These are phyloP conservation scores for Characodon lateralis DNA, from an alignment of 2,797 vertebrate species.

Conservation along the genomic window DNA sequence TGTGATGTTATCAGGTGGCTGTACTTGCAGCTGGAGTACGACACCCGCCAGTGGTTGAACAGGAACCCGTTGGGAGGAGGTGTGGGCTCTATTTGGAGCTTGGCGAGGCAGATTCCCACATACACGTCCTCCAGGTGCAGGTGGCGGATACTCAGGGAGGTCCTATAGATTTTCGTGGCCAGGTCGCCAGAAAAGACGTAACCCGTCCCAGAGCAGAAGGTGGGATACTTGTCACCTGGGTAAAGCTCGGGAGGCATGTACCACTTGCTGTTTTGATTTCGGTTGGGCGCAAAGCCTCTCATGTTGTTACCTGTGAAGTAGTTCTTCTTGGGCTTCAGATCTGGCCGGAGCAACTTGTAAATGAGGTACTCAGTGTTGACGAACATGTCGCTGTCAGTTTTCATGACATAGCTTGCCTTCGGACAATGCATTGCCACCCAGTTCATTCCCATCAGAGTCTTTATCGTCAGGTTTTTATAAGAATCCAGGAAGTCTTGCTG, in stretches of 20 bases:
- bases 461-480: slow-evolving; percentile 95
- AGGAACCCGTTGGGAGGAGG: slow-evolving; percentile 93
- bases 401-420: slow-evolving; percentile 90
- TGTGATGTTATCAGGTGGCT: slow-evolving; percentile 98
- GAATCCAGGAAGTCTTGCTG: slow-evolving; percentile 95
- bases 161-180: slow-evolving; percentile 88
- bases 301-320: slow-evolving; percentile 96
- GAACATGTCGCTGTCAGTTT: slow-evolving; percentile 98
- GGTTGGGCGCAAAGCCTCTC: slow-evolving; percentile 90
- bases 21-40: slow-evolving; percentile 98
- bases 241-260: slow-evolving; percentile 95
- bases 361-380: slow-evolving; percentile 96
- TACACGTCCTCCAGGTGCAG: slow-evolving; percentile 97
- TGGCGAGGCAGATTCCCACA: slow-evolving; percentile 93
- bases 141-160: slow-evolving; percentile 85
- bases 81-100: slow-evolving; percentile 88
- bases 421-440: slow-evolving; percentile 94
- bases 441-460: slow-evolving; percentile 98
- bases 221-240: slow-evolving; percentile 89
- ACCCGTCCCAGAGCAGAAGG: slow-evolving; percentile 99
- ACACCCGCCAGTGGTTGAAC: slow-evolving; percentile 98
- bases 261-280: slow-evolving; percentile 96
- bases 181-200: slow-evolving; percentile 96
- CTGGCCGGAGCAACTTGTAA: slow-evolving; percentile 90
- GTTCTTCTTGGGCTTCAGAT: slow-evolving; percentile 83